phyloP scores from a whole-genome alignment of 2,797 vertebrate species.

The Rhynchonycteris naso region DNA sequence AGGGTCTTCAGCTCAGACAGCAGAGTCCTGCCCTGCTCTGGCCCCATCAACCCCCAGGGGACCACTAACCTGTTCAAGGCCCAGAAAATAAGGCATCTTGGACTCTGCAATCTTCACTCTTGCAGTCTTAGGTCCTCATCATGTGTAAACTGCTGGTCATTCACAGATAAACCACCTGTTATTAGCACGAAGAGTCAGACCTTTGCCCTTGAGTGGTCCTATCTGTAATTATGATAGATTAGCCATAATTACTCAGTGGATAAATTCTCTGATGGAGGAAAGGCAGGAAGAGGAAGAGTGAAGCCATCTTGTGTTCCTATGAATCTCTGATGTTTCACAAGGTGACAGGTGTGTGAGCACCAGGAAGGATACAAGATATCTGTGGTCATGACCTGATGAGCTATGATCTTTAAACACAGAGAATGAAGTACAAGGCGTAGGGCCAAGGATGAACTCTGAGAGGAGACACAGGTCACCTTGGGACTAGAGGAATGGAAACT shows the following conservation, averaged over 20 bases:
- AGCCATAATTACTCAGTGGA: neutral
- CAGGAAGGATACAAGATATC: constrained; percentile 51
- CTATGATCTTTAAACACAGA: constrained; percentile 42
- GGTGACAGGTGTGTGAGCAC: constrained; percentile 61
- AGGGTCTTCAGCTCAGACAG: neutral
- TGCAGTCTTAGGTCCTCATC: constrained; percentile 3
- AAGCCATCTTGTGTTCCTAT: constrained; percentile 6
- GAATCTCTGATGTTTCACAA: constrained; percentile 50
- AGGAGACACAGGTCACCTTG: constrained; percentile 20
- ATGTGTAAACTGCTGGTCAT: neutral
- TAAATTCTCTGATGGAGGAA: constrained; percentile 11
- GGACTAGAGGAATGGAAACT: neutral
- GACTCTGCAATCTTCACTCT: constrained; percentile 56
- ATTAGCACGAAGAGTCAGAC: neutral
- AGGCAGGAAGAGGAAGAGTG: constrained; percentile 9
- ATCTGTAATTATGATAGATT: constrained; percentile 19
- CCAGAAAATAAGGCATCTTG: constrained; percentile 43
- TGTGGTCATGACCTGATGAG: neutral
- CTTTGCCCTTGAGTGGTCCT: constrained; percentile 1
- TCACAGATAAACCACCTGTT: constrained; percentile 25
- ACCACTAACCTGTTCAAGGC: constrained; percentile 48
- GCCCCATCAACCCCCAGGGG: neutral
- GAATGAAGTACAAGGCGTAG: constrained; percentile 33
- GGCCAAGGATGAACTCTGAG: constrained; percentile 49
- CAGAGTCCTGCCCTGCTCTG: neutral